A percentile compares a stretch with the other conserved stretches of the same genome.
Evolutionary conservation across 2,797 vertebrate genomes (phyloP).

Genomic region (Propithecus deckenii): DNA sequence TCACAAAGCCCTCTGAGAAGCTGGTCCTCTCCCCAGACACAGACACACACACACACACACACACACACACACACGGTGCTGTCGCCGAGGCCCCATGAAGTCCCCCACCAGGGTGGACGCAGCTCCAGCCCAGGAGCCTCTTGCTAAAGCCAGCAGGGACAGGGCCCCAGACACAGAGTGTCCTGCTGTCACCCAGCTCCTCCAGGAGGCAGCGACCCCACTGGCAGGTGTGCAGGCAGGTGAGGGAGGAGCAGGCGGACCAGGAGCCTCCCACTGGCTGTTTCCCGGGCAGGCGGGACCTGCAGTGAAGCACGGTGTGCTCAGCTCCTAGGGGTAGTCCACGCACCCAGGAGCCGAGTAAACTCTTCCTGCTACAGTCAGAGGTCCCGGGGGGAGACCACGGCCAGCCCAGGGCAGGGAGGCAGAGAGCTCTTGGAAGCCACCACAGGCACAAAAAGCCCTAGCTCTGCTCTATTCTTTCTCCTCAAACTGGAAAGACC

Average conservation of each 20-base stretch:
- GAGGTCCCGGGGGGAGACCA: not conserved
- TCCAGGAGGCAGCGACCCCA: rapidly evolving
- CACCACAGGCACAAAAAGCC: not conserved
- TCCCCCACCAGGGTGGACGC: not conserved
- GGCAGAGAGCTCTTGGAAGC: not conserved
- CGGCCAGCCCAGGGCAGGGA: not conserved
- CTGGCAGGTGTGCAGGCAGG: not conserved
- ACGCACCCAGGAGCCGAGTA: not conserved
- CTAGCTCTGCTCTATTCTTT: not conserved
- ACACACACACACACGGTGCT: too few relatives aligned
- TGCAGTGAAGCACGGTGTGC: not conserved
- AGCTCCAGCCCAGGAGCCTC: not conserved
- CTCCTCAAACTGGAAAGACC: constrained; percentile 64
- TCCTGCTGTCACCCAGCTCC: not conserved
- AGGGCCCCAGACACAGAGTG: rapidly evolving
- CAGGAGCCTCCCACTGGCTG: not conserved
- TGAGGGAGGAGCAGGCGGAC: not conserved
- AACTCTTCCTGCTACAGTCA: not conserved
- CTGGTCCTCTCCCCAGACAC: not conserved
- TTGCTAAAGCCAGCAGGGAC: not conserved
- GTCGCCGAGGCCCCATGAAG: not conserved
- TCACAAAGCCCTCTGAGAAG: not conserved
- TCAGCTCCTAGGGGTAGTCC: not conserved
- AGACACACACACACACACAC: too few relatives aligned
- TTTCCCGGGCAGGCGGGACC: not conserved